Conservation (phyloP, 2,113 vertebrate genomes). For the Triplophysa rosa region DNA sequence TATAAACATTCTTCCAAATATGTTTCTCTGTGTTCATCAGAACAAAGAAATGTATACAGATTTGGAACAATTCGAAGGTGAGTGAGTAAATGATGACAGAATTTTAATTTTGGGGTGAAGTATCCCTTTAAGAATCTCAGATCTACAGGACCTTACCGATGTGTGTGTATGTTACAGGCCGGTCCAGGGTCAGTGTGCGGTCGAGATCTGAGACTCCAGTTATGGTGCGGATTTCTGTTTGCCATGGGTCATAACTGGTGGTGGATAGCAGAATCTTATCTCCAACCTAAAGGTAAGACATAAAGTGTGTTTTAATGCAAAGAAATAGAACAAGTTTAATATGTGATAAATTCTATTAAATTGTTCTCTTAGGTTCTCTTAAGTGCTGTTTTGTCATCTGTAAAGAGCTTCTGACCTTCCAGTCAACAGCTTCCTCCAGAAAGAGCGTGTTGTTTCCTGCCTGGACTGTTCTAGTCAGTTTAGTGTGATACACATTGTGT, state of each 20-base stretch:
- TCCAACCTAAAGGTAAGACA: constrained; percentile 70
- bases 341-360: neutral
- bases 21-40: too few species aligned
- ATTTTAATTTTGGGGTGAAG: too few species aligned
- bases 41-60: too few species aligned
- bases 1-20: too few species aligned
- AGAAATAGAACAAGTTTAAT: neutral
- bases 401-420: constrained; percentile 72
- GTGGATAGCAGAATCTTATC: constrained; percentile 81
- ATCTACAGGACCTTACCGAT: constrained; percentile 69
- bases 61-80: too few species aligned
- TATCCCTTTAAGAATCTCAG: too few species aligned
- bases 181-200: constrained; percentile 73
- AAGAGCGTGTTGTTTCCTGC: constrained; percentile 73
- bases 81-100: too few species aligned
- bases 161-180: constrained; percentile 75
- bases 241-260: constrained; percentile 76
- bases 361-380: neutral
- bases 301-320: neutral
- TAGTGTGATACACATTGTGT: constrained; percentile 77
- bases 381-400: neutral
- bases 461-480: constrained; percentile 72
- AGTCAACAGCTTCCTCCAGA: constrained; percentile 76
- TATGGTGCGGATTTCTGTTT: constrained; percentile 81
- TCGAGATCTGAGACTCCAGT: constrained; percentile 66